Evolutionary conservation across 2,113 vertebrate genomes (phyloP), one percentile per base, ranked within the genome.

Genomic region (Tachysurus vachellii): DNA sequence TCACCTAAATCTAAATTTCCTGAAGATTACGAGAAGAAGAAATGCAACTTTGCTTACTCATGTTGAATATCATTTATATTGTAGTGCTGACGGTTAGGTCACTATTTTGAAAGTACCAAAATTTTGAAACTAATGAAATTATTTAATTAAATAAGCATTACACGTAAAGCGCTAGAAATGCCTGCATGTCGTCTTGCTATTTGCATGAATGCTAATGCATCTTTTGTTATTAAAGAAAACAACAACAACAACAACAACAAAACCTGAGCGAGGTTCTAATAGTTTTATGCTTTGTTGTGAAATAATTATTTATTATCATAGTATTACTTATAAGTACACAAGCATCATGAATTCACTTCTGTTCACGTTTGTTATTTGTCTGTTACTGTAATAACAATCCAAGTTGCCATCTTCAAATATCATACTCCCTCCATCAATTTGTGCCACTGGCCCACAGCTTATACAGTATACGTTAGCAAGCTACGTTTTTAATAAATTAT

Each of bases 371-470:
- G 82, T 79, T 84, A 36, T 62, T 44, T 76, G 9, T 50, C 71
- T 47, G 7, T 82, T 77, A 61, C 26, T 56, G 57, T 47, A 87
- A 66, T 77, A 28, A 21, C 1, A 42, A 88, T 88, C 76, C 54
- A 86, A 80, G 42, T 23, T 76, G 19, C 81, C 68, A 71, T 36
- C 54, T 84, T 86, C 26, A 76, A 87, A 81, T 85, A 82, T 75
- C 64, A n/a, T 61, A 83, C 54, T 86, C 62, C 59, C 23, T 53
- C 16, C 9, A n/a, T 68, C 19, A 31, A 47, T 73, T 42, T 77
- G 31, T 70, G 87, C 54, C 36, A 57, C 23, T 50, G 12, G 82
- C 44, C 23, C 73, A 76, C 17, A 68, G 57, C 26, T 2, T 83
- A 26, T 42, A 36, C 53, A 42, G 66, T 28, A 36, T 77, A 47